Evolutionary conservation across 2,797 vertebrate genomes (phyloP), one percentile per base, ranked within the genome.

Genomic region (Crossoptilon crossoptilon): DNA sequence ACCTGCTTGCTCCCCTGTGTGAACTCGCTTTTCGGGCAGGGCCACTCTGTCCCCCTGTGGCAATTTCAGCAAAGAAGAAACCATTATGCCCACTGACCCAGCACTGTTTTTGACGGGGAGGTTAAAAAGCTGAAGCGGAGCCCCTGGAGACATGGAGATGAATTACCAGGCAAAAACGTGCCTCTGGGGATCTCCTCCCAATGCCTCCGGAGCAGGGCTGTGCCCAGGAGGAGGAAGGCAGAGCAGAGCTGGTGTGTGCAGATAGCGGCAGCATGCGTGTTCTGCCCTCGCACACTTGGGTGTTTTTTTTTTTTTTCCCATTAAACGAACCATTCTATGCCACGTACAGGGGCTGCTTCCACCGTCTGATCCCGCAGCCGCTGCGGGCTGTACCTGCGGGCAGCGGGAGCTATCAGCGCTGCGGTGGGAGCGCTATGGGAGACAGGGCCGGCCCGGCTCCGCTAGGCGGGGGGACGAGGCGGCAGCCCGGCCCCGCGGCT

Each of bases 231-330:
- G 24, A 63, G 75, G 60, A 69, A 14, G 3, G 17, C 43, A 43
- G 17, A 43, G 0, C 11, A 27, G 43, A 16, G 56, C 3, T 56
- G 67, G 80, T 33, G 44, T 56, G 53, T 0, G 6, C 77, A 92
- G 88, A 95, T 89, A 92, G 85, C 0, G 2, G 44, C 86, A 31
- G 26, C 27, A 5, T 88, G 77, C 80, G 44, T 63, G 58, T 83
- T 63, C 91, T 71, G 33, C 67, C 64, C 63, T 89, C 5, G 0
- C 67, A n/a, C 29, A 46, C 85, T 46, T 8, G 0, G 33, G 33
- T 33, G 33, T 33, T 33, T 90, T 93, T 43, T 93, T 89, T 29
- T 9, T 94, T 90, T 43, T 8, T 86, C 95, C 91, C 86, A 48
- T 92, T 88, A 96, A 75, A 24, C 7, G 5, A 51, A 55, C 16